phyloP scores from a whole-genome alignment of 2,888 invertebrate species.

The Drosophila dives region DNA sequence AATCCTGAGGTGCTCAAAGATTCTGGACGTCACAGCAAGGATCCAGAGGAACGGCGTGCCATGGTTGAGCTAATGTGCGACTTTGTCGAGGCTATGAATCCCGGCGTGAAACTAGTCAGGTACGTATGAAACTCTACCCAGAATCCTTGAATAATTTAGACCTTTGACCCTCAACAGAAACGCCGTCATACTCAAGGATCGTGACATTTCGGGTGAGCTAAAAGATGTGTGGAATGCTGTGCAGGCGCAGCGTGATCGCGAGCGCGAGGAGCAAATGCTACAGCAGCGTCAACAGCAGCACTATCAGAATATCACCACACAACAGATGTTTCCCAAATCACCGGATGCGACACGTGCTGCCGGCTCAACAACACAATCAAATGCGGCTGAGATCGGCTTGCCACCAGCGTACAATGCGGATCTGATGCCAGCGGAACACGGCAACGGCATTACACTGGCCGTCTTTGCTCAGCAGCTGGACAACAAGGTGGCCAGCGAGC shows the following conservation, averaged over 20 bases:
- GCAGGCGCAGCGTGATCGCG: constrained; percentile 86
- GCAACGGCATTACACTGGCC: constrained; percentile 65
- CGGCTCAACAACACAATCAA: constrained; percentile 40
- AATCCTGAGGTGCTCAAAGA: constrained; percentile 89
- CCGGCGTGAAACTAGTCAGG: constrained; percentile 87
- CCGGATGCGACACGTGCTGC: constrained; percentile 63
- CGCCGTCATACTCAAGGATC: constrained; percentile 88
- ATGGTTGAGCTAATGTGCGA: constrained; percentile 89
- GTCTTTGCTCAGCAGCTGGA: constrained; percentile 77
- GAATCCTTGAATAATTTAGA: not conserved
- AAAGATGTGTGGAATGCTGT: constrained; percentile 91
- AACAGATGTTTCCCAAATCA: constrained; percentile 82
- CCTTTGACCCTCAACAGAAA: constrained; percentile 67
- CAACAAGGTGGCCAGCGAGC: constrained; percentile 70
- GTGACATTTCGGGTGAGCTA: constrained; percentile 89
- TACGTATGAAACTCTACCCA: constrained; percentile 21
- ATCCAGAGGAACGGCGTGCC: constrained; percentile 88
- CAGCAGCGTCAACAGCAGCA: constrained; percentile 84
- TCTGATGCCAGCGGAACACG: constrained; percentile 54
- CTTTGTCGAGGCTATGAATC: constrained; percentile 90
- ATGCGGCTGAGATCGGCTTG: constrained; percentile 45
- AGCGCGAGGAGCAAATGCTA: constrained; percentile 84
- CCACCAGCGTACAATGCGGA: constrained; percentile 61
- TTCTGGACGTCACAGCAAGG: constrained; percentile 89
- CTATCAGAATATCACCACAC: constrained; percentile 82